phyloP scores from a whole-genome alignment of 2,888 invertebrate genomes.

The Eutolmus rufibarbis region DNA sequence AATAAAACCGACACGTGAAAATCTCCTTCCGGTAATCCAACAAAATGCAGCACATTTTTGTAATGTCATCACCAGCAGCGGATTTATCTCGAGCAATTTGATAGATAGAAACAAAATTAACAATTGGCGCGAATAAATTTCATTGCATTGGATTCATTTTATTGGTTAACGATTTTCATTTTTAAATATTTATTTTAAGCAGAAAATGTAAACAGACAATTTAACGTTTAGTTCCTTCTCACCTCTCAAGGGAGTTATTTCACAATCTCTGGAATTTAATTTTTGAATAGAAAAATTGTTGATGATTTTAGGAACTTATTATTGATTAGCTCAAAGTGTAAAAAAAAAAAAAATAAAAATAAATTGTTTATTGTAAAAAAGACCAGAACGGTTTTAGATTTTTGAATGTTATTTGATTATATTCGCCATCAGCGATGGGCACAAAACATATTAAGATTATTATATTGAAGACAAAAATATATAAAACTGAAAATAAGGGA shows the following conservation, averaged over 20 bases:
- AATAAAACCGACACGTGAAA: not conserved
- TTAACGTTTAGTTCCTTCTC: not conserved
- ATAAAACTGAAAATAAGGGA: conserved; percentile 48
- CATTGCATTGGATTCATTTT: not conserved
- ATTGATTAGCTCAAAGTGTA: conserved; percentile 21
- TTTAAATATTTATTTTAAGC: not conserved
- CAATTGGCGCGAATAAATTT: not conserved
- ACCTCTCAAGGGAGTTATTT: not conserved
- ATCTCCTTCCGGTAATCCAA: not conserved
- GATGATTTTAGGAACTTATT: conserved; percentile 13
- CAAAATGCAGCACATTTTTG: not conserved
- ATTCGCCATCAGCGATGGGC: conserved; percentile 45
- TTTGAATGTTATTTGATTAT: conserved; percentile 41
- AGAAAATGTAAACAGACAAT: not conserved
- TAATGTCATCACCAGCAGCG: not conserved
- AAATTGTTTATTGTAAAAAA: conserved; percentile 15
- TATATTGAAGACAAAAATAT: conserved; percentile 51
- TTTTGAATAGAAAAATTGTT: conserved; percentile 20
- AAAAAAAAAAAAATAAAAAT: not conserved
- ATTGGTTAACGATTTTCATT: too few relatives aligned
- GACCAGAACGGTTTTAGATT: conserved; percentile 15
- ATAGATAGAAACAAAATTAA: not conserved
- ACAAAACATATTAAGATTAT: conserved; percentile 31
- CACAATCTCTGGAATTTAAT: not conserved
- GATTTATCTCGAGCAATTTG: not conserved